Evolutionary conservation across 2,113 vertebrate genomes (phyloP).

Genomic region (Myocastor coypus): DNA sequence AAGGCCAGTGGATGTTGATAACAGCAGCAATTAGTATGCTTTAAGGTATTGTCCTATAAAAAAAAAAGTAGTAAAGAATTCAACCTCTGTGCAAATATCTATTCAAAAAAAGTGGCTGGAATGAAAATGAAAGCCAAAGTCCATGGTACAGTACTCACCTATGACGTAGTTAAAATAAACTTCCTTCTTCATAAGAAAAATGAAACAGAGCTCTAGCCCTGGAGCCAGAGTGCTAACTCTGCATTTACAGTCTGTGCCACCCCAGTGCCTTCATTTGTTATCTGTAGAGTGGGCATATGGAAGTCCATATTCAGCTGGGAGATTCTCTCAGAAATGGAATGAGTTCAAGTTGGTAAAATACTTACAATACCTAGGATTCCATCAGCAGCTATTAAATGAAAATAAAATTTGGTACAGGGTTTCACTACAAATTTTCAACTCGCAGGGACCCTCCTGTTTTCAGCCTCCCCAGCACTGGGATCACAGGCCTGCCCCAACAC

Average conservation of each 20-base stretch:
- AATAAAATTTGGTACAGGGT: background rate
- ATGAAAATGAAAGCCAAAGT: constrained; percentile 65
- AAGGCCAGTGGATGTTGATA: background rate
- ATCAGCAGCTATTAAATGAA: background rate
- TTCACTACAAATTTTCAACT: no score
- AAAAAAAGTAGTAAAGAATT: constrained; percentile 49
- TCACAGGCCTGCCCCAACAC: no score
- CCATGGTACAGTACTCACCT: constrained; percentile 26
- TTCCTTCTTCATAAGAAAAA: constrained; percentile 49
- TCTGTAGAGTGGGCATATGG: background rate
- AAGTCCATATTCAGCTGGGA: background rate
- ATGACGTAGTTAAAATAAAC: constrained; percentile 69
- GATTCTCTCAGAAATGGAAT: background rate
- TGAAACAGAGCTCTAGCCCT: constrained; percentile 39
- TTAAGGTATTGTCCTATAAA: constrained; percentile 45
- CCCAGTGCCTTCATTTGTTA: background rate
- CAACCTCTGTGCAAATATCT: constrained; percentile 34
- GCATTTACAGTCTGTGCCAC: background rate
- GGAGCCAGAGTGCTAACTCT: constrained; percentile 30
- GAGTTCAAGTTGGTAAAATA: background rate
- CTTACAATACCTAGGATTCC: background rate
- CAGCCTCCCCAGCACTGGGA: no score
- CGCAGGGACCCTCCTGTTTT: no score
- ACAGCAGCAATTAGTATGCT: constrained; percentile 10
- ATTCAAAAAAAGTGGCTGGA: constrained; percentile 46